phyloP scores from a whole-genome alignment of 2,888 invertebrate species.

The Ceratothoa steindachneri region DNA sequence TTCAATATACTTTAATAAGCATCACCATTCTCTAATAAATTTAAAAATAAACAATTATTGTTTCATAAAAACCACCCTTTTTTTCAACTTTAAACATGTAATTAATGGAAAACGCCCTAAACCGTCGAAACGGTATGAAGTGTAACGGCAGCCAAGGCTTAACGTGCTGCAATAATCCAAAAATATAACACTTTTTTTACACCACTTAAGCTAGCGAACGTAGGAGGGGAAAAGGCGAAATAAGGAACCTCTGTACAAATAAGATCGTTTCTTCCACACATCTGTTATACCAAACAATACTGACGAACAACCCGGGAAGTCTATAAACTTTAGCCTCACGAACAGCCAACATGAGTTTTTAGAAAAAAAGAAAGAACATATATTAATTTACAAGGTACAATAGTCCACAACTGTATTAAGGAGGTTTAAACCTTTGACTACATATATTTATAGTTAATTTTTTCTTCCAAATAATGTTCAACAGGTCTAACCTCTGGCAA shows the following conservation, averaged over 20 bases:
- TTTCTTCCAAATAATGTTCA: slow-evolving; percentile 47
- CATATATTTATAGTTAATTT: slow-evolving; percentile 39
- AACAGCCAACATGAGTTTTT: slow-evolving; percentile 47
- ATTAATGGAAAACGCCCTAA: neutral
- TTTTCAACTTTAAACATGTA: neutral
- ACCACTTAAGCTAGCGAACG: slow-evolving; percentile 47
- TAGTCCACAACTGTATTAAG: slow-evolving; percentile 46
- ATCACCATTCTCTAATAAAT: slow-evolving; percentile 44
- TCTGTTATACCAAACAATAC: slow-evolving; percentile 48
- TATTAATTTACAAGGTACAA: slow-evolving; percentile 47
- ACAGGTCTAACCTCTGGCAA: slow-evolving; percentile 48
- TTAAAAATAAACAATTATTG: slow-evolving; percentile 44
- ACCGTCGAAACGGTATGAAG: neutral
- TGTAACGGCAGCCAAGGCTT: slow-evolving; percentile 12
- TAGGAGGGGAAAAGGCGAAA: no score
- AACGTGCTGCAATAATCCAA: neutral
- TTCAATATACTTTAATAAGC: slow-evolving; percentile 42
- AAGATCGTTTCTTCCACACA: slow-evolving; percentile 40
- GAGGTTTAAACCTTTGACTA: slow-evolving; percentile 44
- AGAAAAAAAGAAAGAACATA: slow-evolving; percentile 48
- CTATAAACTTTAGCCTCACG: slow-evolving; percentile 41
- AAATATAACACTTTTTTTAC: neutral
- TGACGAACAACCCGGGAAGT: slow-evolving; percentile 38
- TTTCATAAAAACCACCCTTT: slow-evolving; percentile 40
- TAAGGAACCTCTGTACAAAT: slow-evolving; percentile 33